A percentile compares a stretch with the other conserved stretches of the same genome.
Conservation (phyloP, 2,888 invertebrate genomes). For the Calliphora vomitoria region DNA sequence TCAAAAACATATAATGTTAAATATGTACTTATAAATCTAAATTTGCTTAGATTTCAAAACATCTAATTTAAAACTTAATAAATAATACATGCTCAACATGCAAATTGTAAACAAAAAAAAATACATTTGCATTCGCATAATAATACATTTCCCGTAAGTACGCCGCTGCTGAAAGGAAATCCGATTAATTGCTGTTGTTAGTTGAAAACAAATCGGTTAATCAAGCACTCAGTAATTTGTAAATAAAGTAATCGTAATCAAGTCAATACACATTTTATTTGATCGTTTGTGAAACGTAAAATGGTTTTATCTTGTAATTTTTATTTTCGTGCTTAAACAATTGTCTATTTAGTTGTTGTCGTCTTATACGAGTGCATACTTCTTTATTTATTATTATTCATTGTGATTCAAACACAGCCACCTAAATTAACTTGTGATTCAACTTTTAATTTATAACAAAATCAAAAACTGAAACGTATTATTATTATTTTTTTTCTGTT, state of each 20-base stretch:
- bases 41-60: too few species aligned
- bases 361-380: not conserved
- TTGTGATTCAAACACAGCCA: constrained; percentile 29
- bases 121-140: not conserved
- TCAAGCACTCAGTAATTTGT: constrained; percentile 39
- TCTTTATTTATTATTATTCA: not conserved
- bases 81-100: too few species aligned
- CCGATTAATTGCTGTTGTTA: constrained; percentile 40
- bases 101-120: not conserved
- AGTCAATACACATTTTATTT: constrained; percentile 28
- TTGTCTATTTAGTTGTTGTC: constrained; percentile 36
- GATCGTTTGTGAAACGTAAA: constrained; percentile 31
- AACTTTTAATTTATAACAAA: constrained; percentile 53
- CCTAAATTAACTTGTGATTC: constrained; percentile 45
- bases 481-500: constrained; percentile 31
- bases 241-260: constrained; percentile 52
- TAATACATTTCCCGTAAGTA: not conserved
- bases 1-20: too few species aligned
- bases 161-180: constrained; percentile 33
- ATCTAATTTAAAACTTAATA: too few species aligned
- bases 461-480: constrained; percentile 33
- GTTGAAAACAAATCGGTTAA: constrained; percentile 53
- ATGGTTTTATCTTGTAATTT: constrained; percentile 46
- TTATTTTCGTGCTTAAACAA: constrained; percentile 36
- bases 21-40: too few species aligned